Percentiles rank a stretch among this genome's conserved stretches.
phyloP scores from a whole-genome alignment of 2,113 vertebrate genomes.

The Diphyllodes magnificus region DNA sequence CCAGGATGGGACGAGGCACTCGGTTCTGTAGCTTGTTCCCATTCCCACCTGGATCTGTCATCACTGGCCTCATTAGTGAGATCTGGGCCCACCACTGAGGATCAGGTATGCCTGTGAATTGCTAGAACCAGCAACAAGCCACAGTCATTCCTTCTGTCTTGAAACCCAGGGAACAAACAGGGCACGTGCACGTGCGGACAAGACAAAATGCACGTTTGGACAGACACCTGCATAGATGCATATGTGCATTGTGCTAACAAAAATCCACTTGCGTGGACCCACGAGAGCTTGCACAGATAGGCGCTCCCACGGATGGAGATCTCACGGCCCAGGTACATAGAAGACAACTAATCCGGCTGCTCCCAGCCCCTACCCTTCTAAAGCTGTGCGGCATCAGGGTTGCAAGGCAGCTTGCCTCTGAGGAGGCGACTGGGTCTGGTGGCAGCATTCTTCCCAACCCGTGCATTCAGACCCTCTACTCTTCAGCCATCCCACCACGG shows the following conservation, averaged over 20 bases:
- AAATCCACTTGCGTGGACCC: fast-evolving
- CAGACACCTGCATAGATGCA: neutral
- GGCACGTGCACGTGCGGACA: fast-evolving
- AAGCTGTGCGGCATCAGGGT: neutral
- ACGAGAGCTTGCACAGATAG: neutral
- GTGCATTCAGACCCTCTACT: neutral
- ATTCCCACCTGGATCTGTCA: no score
- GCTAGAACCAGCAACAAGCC: neutral
- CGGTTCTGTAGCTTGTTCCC: no score
- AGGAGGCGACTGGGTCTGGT: neutral
- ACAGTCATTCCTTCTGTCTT: no score
- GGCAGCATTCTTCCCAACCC: fast-evolving
- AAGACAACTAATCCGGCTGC: neutral
- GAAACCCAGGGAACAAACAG: neutral
- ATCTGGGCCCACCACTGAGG: neutral
- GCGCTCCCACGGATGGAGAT: neutral
- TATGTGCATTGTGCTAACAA: fast-evolving
- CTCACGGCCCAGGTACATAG: fast-evolving
- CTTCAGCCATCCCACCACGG: fast-evolving
- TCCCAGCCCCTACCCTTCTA: neutral
- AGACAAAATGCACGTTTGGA: neutral
- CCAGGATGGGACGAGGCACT: no score
- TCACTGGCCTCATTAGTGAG: no score
- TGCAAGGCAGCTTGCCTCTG: neutral
- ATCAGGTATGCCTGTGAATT: neutral